Base-by-base conservation (phyloP, 1,140 invertebrate genomes). In the Meloidogyne chitwoodi region DNA sequence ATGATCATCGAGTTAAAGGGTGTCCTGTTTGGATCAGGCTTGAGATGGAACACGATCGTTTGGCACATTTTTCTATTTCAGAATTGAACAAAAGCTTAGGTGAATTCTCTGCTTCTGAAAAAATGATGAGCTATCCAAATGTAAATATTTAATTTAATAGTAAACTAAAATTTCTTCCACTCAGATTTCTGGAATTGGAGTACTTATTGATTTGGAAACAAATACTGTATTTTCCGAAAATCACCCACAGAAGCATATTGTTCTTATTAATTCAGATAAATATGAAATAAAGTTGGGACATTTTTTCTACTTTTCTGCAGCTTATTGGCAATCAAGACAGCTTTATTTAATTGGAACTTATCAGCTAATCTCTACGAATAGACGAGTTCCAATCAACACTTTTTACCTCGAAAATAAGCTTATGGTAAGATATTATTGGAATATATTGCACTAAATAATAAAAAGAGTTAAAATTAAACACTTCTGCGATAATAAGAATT, bases 41-140 rank as follows among this genome's bases (percentile, higher is more conserved):
- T 19, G 65, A 67, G 22, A 4, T 16, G 6, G 65, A 67, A n/a
- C 65, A 66, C 22, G 38, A 24, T 0, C 65, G 65, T 67, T 41
- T 67, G 65, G 65, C 65, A 19, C 65, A 67, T n/a, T 67, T 67
- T 41, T 67, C 65, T 22, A 67, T 67, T 41, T 34, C 65, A n/a
- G 65, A 31, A 41, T 22, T 67, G 22, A 31, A 67, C 22, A 41
- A 16, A 22, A 56, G 48, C 6, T 19, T n/a, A 8, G 48, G 48
- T 4, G 48, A 56, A 56, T 56, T 56, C n/a, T n/a, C 48, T 56
- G 48, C 48, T n/a, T 56, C 48, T 56, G 48, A 56, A 8, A 56
- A 56, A n/a, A 56, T 56, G 65, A 31, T 34, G 65, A 67, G 65
- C n/a, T 67, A 67, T 22, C 38, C 65, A 41, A 67, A 67, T 31